Conservation (phyloP, 2,113 vertebrate genomes). For the Zosterops hypoxanthus region DNA sequence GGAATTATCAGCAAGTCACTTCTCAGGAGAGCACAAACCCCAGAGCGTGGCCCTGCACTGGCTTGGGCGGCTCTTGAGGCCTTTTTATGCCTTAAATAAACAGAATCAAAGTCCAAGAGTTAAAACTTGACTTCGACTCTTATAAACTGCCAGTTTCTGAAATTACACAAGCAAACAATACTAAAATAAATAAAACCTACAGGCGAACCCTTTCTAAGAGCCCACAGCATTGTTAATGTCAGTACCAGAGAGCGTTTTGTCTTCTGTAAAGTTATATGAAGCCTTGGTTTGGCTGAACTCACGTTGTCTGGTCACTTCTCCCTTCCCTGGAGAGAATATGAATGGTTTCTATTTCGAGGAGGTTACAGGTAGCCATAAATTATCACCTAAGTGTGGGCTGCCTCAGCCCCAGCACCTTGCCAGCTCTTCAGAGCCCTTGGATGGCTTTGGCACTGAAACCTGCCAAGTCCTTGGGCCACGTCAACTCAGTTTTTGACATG, state of each 20-base stretch:
- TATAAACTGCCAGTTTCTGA: conserved; percentile 14
- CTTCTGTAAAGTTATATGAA: conserved; percentile 37
- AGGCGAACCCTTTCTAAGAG: neutral
- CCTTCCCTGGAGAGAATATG: conserved; percentile 48
- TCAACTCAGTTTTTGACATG: conserved; percentile 53
- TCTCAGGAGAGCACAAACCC: neutral
- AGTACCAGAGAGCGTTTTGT: conserved; percentile 29
- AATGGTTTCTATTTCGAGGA: conserved; percentile 62
- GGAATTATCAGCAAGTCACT: neutral
- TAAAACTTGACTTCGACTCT: conserved; percentile 2
- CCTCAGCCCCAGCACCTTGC: conserved; percentile 17
- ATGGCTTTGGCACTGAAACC: neutral
- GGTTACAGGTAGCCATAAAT: conserved; percentile 68
- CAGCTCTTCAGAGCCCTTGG: conserved; percentile 13
- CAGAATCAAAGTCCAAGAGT: conserved; percentile 23
- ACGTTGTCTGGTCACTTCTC: conserved; percentile 49
- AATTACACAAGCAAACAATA: conserved; percentile 21
- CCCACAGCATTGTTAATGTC: conserved; percentile 20
- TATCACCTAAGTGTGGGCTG: conserved; percentile 55
- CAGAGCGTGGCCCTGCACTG: neutral
- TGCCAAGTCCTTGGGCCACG: conserved; percentile 47
- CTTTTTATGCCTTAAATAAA: conserved; percentile 16
- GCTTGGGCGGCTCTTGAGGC: neutral
- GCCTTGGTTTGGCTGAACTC: conserved; percentile 66
- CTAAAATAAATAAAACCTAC: conserved; percentile 29